Percentiles rank a stretch among this genome's conserved stretches.
Evolutionary conservation across 1,140 invertebrate genomes (phyloP).

Genomic region (Zaprionus tsacasi): DNA sequence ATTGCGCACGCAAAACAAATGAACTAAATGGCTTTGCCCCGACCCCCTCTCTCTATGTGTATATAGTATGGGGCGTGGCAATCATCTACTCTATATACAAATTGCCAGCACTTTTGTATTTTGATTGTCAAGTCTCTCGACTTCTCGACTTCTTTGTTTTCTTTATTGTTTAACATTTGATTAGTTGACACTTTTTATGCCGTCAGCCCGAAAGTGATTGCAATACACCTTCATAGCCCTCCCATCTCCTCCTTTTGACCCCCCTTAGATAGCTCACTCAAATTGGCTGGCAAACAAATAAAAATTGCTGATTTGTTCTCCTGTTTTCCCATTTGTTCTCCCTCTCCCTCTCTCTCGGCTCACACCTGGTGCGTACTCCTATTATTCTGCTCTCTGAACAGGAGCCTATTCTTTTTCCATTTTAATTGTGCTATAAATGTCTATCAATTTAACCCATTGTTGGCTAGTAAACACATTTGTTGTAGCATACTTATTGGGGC

Average conservation of each 20-base stretch:
- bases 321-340: too few species aligned
- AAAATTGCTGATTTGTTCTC: conserved; percentile 22
- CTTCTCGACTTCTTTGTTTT: conserved; percentile 29
- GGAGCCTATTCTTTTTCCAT: neutral
- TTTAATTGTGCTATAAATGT: conserved; percentile 3
- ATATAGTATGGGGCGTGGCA: conserved; percentile 17
- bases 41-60: conserved; percentile 32
- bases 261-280: neutral
- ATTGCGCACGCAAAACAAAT: conserved; percentile 76
- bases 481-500: neutral
- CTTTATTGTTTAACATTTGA: conserved; percentile 59
- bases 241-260: neutral
- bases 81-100: conserved; percentile 53
- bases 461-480: neutral
- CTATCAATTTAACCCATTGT: conserved; percentile 3
- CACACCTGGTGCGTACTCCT: neutral
- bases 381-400: neutral
- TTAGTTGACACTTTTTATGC: conserved; percentile 78
- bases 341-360: neutral
- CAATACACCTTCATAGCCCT: neutral
- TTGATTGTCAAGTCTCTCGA: conserved; percentile 57
- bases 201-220: conserved; percentile 39
- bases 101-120: conserved; percentile 72
- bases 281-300: conserved; percentile 26
- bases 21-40: conserved; percentile 74